Conservation (phyloP, 2,797 vertebrate species). For the Agapornis canus region DNA sequence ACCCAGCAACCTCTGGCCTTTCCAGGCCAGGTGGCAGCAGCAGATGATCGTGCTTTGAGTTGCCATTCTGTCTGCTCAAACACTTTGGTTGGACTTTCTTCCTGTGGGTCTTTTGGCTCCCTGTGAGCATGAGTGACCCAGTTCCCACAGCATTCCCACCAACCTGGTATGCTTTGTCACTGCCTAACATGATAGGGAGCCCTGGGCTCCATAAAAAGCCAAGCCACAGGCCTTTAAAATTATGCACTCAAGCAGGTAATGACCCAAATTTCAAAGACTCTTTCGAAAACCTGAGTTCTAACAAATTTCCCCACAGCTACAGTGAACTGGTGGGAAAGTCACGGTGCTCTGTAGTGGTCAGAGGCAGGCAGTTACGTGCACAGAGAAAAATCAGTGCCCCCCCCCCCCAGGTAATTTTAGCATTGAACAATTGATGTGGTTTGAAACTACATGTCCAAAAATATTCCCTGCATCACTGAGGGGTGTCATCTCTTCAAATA, state of each 20-base stretch:
- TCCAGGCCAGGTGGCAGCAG: neutral
- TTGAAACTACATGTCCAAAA: neutral
- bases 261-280: neutral
- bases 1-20: neutral
- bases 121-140: neutral
- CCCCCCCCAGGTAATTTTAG: accelerated
- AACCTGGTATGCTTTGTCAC: neutral
- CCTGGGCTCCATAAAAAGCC: neutral
- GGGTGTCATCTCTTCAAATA: neutral
- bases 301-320: neutral
- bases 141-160: accelerated
- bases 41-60: neutral
- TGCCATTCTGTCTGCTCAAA: neutral
- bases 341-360: accelerated
- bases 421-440: neutral
- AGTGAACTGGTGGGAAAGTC: accelerated
- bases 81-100: neutral
- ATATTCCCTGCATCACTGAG: neutral
- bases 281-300: neutral
- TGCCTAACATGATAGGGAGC: neutral
- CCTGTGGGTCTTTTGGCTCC: neutral
- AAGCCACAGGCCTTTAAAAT: neutral
- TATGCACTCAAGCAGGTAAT: accelerated
- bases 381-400: neutral
- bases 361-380: neutral